Evolutionary conservation across 2,888 invertebrate species (phyloP).

Genomic region (Apodemia duryi): DNA sequence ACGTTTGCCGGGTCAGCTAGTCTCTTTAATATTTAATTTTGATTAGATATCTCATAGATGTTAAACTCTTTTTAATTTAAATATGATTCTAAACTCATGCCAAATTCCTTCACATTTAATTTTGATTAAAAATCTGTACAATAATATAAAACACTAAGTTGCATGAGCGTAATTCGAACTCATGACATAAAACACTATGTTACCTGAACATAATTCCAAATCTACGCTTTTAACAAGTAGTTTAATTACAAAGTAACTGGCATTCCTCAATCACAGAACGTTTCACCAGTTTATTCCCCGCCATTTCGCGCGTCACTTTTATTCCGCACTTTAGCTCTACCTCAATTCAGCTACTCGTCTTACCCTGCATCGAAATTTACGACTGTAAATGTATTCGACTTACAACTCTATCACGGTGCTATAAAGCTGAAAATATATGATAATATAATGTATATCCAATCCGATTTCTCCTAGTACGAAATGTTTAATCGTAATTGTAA

Average conservation of each 20-base stretch:
- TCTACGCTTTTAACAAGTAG: neutral
- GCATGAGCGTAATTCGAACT: no score
- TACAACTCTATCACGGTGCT: conserved; percentile 29
- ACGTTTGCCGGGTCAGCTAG: no score
- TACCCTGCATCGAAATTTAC: conserved; percentile 66
- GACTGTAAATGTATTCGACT: conserved; percentile 34
- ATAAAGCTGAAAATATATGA: conserved; percentile 32
- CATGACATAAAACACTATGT: neutral
- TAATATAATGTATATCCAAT: no score
- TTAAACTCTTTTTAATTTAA: no score
- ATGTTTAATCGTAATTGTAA: no score
- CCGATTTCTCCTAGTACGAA: no score
- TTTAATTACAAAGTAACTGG: conserved; percentile 6
- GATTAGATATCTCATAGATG: no score
- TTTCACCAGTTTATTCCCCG: conserved; percentile 36
- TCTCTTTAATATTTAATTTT: no score
- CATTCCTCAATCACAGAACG: conserved; percentile 32
- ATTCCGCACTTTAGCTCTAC: conserved; percentile 72
- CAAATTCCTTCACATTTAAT: neutral
- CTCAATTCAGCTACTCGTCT: conserved; percentile 72
- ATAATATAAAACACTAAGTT: no score
- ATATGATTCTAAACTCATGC: no score
- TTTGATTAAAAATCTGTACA: neutral
- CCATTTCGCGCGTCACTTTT: conserved; percentile 64
- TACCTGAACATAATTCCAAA: neutral